Percentiles rank a stretch among this genome's conserved stretches.
Conservation (phyloP, 2,113 vertebrate species). For the Gopherus flavomarginatus region DNA sequence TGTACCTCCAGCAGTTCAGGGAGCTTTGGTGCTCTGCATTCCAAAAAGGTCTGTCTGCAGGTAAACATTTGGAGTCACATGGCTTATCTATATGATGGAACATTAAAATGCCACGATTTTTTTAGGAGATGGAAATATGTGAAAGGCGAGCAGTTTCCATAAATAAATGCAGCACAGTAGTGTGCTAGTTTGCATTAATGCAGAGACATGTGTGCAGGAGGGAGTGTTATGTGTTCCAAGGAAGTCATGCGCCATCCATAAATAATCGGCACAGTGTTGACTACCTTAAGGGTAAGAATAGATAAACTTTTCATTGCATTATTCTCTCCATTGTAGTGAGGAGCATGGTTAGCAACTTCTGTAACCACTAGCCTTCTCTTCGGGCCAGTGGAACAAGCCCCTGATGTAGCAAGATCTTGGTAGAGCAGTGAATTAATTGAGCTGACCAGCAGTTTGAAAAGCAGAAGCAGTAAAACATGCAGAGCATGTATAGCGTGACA, state of each 20-base stretch:
- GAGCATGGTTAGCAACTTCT: fast-evolving
- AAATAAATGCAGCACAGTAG: neutral
- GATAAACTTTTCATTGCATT: fast-evolving
- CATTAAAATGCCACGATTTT: neutral
- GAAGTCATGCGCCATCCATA: neutral
- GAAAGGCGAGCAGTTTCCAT: neutral
- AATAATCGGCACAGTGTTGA: fast-evolving
- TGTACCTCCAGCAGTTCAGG: neutral
- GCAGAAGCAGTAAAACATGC: neutral
- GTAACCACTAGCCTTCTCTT: fast-evolving
- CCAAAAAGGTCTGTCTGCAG: neutral
- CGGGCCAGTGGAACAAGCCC: neutral
- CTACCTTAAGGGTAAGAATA: no score
- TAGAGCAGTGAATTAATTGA: fast-evolving
- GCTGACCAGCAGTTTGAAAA: neutral
- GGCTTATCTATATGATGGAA: neutral
- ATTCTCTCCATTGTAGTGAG: neutral
- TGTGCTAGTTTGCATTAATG: neutral
- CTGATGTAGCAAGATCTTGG: fast-evolving
- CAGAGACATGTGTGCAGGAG: neutral
- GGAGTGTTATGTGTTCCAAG: neutral
- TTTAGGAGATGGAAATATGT: neutral
- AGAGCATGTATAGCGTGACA: fast-evolving
- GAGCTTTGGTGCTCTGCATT: neutral
- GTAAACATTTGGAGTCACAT: neutral